These are phyloP conservation scores for Gobio occitaniae DNA, from an alignment of 2,797 vertebrate species.

Conservation along the genomic window DNA sequence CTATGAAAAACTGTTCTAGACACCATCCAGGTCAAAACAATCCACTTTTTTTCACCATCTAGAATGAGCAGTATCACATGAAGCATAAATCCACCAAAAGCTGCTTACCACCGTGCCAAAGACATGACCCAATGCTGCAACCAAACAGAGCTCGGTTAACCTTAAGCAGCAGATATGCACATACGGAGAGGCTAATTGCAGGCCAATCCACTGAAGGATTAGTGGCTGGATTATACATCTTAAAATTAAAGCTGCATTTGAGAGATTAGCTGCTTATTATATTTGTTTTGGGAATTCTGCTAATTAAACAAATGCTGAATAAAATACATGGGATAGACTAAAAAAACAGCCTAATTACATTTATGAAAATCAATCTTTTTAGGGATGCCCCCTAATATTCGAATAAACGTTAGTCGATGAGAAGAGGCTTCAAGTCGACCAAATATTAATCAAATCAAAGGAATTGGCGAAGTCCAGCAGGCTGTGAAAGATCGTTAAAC, in stretches of 20 bases:
- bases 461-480: not conserved
- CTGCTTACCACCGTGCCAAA: slow-evolving; percentile 68
- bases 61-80: slow-evolving; percentile 71
- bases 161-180: slow-evolving; percentile 70
- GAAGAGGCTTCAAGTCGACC: not conserved
- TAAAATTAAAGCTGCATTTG: slow-evolving; percentile 12
- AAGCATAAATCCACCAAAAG: slow-evolving; percentile 71
- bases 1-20: not conserved
- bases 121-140: slow-evolving; percentile 70
- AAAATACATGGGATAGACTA: not conserved
- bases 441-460: not conserved
- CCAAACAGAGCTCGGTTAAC: slow-evolving; percentile 72
- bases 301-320: not conserved
- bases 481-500: not conserved
- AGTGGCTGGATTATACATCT: slow-evolving; percentile 1
- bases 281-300: not conserved
- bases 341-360: not conserved
- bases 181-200: slow-evolving; percentile 42
- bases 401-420: not conserved
- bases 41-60: slow-evolving; percentile 24
- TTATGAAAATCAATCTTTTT: not conserved
- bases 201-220: not conserved
- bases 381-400: not conserved
- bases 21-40: not conserved
- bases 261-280: slow-evolving; percentile 7